phyloP scores from a whole-genome alignment of 2,113 vertebrate species.

The Fukomys damarensis region DNA sequence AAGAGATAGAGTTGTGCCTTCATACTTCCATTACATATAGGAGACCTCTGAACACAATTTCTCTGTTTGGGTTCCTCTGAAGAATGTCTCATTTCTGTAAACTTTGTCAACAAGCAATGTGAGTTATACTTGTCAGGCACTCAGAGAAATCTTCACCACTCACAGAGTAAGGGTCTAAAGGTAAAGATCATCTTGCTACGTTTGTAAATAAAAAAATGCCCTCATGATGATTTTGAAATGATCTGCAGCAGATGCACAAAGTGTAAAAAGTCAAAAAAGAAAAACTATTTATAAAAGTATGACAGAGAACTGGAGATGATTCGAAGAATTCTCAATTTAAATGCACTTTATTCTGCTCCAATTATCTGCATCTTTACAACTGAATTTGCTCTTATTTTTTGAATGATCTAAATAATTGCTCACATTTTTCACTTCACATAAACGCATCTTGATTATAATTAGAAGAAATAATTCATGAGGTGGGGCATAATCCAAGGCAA shows the following conservation, averaged over 20 bases:
- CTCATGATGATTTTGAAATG: neutral
- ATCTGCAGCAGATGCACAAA: neutral
- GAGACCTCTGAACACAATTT: neutral
- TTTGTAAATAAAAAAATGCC: conserved; percentile 19
- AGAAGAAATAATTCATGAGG: conserved; percentile 58
- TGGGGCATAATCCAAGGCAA: conserved; percentile 48
- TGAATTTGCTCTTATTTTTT: neutral
- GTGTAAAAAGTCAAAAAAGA: neutral
- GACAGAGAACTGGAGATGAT: neutral
- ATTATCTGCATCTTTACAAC: neutral
- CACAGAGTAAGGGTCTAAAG: neutral
- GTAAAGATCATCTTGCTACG: neutral
- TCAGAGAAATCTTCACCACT: neutral
- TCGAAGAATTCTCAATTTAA: neutral
- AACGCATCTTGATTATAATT: conserved; percentile 32
- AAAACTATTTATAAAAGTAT: conserved; percentile 29
- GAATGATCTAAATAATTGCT: conserved; percentile 52
- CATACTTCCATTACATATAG: neutral
- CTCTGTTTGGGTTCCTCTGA: neutral
- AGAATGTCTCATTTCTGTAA: neutral
- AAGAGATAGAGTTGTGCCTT: neutral
- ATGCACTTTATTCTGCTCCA: neutral
- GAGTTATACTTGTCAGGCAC: neutral
- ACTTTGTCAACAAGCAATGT: neutral
- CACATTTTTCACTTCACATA: conserved; percentile 57